phyloP scores from a whole-genome alignment of 2,797 vertebrate species.

The Scolopax bukidnonensis region DNA sequence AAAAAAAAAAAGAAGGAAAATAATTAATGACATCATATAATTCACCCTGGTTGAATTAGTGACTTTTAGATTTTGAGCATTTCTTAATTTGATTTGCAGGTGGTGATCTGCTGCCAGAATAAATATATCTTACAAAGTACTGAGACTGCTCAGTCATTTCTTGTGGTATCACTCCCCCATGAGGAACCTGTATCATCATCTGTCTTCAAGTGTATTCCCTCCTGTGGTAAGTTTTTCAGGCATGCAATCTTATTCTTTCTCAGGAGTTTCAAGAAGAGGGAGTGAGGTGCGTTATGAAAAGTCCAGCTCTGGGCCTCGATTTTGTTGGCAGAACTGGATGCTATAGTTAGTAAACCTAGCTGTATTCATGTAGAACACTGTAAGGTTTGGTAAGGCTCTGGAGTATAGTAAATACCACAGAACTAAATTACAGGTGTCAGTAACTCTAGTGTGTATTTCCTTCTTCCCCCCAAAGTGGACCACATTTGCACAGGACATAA shows the following conservation, averaged over 20 bases:
- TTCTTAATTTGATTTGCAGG: slow-evolving; percentile 51
- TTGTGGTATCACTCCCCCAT: background rate
- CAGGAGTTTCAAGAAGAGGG: background rate
- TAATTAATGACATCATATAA: background rate
- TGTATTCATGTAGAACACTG: background rate
- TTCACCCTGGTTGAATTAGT: background rate
- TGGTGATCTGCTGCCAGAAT: background rate
- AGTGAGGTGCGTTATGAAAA: background rate
- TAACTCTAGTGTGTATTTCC: background rate
- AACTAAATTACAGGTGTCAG: background rate
- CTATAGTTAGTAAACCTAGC: background rate
- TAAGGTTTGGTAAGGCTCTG: background rate
- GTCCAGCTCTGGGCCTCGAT: background rate
- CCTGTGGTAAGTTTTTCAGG: slow-evolving; percentile 25
- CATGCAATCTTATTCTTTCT: background rate
- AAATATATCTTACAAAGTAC: background rate
- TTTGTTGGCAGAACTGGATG: background rate
- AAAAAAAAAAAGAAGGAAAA: background rate
- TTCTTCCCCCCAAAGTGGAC: background rate
- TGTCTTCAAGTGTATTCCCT: background rate
- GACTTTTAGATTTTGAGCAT: slow-evolving; percentile 3
- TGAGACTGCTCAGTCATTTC: background rate
- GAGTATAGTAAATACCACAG: background rate
- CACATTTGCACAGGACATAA: background rate
- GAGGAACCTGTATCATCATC: background rate